Evolutionary conservation across 2,888 invertebrate species (phyloP), one percentile per base, ranked within the genome.

Genomic region (Chirona hameri): DNA sequence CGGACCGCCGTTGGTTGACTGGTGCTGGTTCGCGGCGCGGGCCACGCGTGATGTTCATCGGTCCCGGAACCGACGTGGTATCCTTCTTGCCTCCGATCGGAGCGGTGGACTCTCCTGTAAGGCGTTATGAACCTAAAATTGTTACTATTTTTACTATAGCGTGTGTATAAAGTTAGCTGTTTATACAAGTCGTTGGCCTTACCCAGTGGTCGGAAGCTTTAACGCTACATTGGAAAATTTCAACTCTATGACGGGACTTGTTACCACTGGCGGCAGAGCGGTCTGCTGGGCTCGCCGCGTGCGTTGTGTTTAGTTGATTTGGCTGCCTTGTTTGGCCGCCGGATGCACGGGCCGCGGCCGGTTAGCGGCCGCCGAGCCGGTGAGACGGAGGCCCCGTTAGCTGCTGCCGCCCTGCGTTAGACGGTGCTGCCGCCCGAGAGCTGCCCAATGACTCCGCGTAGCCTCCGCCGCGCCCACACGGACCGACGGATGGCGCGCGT

Each of bases 121-220:
- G 65, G 65, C 65, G 65, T 27, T 65, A 65, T n/a, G 65, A 65
- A 27, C 65, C 65, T 65, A 65, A 76, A 76, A 76, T 76, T 76
- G 76, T 76, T 76, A 27, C 76, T 76, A 76, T 76, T 76, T 76
- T 76, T 76, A 76, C 39, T 76, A 76, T 76, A 76, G 72, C 4
- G 76, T 76, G 46, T 76, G 76, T 76, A 76, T 76, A 76, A 76
- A 76, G 76, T 31, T 76, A 76, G 76, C 24, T 39, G 76, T 76
- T 76, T 76, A 76, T 76, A 76, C 76, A 46, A 76, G 76, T 76
- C 46, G 76, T 76, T 76, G 76, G 76, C 76, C 76, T 76, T 76
- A 76, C 76, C 15, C 39, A 76, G 76, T 46, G 76, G 76, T 76
- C 39, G 31, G 46, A 76, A 76, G 76, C 76, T 76, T 76, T 76